Evolutionary conservation across 1,140 invertebrate genomes (phyloP), one percentile per base, ranked within the genome.

Genomic region (Lepidotrigona ventralis): DNA sequence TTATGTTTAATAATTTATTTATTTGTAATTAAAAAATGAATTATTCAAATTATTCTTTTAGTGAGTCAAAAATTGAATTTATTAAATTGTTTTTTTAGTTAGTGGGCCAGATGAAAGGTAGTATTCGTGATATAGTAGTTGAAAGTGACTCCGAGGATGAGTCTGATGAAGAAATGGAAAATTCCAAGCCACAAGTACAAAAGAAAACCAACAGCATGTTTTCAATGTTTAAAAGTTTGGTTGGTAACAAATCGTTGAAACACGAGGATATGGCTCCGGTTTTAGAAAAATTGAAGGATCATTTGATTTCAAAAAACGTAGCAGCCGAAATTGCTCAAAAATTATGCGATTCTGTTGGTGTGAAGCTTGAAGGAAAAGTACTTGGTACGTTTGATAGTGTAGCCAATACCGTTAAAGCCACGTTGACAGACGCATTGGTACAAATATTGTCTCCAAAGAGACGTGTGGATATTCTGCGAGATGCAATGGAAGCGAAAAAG

Each of bases 221-320:
- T 86, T 97, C 96, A 11, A 95, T 98, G 90, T 98, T 98, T 87
- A 97, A 96, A 93, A 97, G 97, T 89, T 95, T 99, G 63, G 98
- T 99, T 9, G 98, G 98, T 1, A 96, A 96, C 3, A 98, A 98
- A 91, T 96, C 95, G n/a, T 93, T 98, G 69, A 95, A 96, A 0
- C 93, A 94, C 11, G 95, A 96, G 26, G 96, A 97, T 78, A 96
- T 99, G 95, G 94, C 96, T 84, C 97, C 99, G 0, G 97, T 97
- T 60, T 93, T 99, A 83, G 98, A 99, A 71, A 99, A 99, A 94
- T 95, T 99, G 94, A 97, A 97, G 84, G 99, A 99, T 93, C 99
- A 99, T 94, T 95, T 99, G 51, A 99, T 99, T 88, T 95, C 96
- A 0, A 99, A 99, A 93, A 99, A 99, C 94, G 99, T 99, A 4